These are phyloP conservation scores for Brachyptera putata DNA, from an alignment of 2,888 invertebrate genomes.

Conservation along the genomic window DNA sequence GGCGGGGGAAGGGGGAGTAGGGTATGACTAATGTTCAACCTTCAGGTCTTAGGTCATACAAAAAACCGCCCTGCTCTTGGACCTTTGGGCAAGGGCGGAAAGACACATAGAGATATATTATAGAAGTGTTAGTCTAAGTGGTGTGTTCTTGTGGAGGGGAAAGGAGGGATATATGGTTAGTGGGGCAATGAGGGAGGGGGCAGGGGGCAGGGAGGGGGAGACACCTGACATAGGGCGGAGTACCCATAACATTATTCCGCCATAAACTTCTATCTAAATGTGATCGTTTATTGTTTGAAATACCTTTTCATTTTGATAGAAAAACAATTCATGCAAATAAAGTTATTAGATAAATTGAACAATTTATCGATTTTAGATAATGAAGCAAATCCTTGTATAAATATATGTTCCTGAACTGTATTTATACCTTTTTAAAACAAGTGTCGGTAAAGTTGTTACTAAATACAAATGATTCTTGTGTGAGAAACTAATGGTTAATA, in stretches of 20 bases:
- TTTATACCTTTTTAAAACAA: neutral
- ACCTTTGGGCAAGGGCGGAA: neutral
- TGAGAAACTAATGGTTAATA: too few relatives aligned
- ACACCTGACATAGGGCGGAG: neutral
- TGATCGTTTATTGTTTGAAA: too few relatives aligned
- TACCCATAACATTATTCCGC: neutral
- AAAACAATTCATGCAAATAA: constrained; percentile 4
- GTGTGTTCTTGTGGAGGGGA: too few relatives aligned
- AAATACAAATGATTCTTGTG: too few relatives aligned
- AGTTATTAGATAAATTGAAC: neutral
- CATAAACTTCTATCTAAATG: too few relatives aligned
- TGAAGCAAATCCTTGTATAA: neutral
- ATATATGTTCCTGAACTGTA: neutral
- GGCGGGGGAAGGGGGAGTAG: neutral
- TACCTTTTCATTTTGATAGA: neutral
- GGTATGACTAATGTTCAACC: neutral
- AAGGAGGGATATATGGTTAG: too few relatives aligned
- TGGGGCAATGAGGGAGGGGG: too few relatives aligned
- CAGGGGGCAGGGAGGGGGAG: neutral
- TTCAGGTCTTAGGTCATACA: neutral
- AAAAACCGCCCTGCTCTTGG: neutral
- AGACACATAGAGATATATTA: neutral
- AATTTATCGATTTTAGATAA: neutral
- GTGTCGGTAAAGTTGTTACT: too few relatives aligned
- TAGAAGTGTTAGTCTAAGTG: neutral